Percentiles rank a stretch among this genome's conserved stretches.
Evolutionary conservation across 2,888 invertebrate genomes (phyloP).

Genomic region (Drosophila ustulata): DNA sequence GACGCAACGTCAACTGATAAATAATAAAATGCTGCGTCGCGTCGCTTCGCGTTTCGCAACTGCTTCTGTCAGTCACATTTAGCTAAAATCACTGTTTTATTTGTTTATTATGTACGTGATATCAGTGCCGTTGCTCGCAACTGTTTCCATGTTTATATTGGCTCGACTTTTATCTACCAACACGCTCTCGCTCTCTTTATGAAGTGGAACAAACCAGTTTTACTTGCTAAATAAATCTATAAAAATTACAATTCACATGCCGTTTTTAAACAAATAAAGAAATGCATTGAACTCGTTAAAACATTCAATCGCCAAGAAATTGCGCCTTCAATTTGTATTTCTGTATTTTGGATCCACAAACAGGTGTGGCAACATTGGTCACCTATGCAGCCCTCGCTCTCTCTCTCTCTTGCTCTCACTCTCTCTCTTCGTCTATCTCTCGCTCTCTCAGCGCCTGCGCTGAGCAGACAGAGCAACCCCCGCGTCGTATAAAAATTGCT

Average conservation of each 20-base stretch:
- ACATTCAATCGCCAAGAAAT: slow-evolving; percentile 14
- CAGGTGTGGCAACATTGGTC: slow-evolving; percentile 50
- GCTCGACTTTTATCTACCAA: slow-evolving; percentile 34
- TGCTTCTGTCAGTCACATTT: slow-evolving; percentile 68
- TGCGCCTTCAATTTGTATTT: slow-evolving; percentile 21
- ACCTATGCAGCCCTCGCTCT: slow-evolving; percentile 41
- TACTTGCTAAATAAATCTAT: neutral
- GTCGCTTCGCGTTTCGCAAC: slow-evolving; percentile 21
- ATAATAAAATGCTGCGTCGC: slow-evolving; percentile 22
- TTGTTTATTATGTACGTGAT: slow-evolving; percentile 79
- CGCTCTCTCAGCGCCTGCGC: slow-evolving; percentile 46
- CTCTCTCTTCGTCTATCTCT: neutral
- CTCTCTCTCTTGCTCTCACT: neutral
- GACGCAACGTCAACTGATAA: slow-evolving; percentile 36
- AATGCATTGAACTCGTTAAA: neutral
- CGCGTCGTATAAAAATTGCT: slow-evolving; percentile 69
- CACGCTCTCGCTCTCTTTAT: slow-evolving; percentile 5
- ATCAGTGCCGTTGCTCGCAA: slow-evolving; percentile 54
- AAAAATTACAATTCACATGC: too few relatives aligned
- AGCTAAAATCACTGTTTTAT: slow-evolving; percentile 74
- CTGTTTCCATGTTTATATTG: slow-evolving; percentile 39
- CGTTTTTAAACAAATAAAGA: neutral
- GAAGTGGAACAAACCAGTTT: neutral
- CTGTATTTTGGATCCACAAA: neutral
- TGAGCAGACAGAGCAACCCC: slow-evolving; percentile 29